phyloP scores from a whole-genome alignment of 92 coral and sea anemone species.

The Epizoanthus rinbou region DNA sequence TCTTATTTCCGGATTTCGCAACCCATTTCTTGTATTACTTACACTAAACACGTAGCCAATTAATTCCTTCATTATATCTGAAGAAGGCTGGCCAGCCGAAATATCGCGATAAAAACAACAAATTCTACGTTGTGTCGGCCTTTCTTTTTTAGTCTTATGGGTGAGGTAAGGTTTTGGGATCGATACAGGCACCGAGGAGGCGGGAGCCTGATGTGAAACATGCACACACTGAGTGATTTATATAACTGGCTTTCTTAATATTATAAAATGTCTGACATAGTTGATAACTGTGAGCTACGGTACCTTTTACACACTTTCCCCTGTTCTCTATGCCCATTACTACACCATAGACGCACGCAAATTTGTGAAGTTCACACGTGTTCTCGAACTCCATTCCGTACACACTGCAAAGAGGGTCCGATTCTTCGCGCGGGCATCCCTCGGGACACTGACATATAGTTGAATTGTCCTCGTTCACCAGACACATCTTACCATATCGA shows the following conservation, averaged over 20 bases:
- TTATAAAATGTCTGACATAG: no score
- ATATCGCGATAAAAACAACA: neutral
- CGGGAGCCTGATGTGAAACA: no score
- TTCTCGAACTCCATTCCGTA: constrained; percentile 62
- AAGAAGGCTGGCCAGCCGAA: no score
- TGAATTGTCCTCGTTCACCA: constrained; percentile 57
- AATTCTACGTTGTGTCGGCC: no score
- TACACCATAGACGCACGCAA: constrained; percentile 72
- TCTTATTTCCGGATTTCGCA: constrained; percentile 1
- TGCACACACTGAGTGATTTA: no score
- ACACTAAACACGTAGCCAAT: constrained; percentile 8
- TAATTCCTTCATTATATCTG: neutral
- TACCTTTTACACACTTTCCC: constrained; percentile 66
- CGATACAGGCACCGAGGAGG: no score
- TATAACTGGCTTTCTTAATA: no score
- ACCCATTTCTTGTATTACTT: neutral
- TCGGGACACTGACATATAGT: constrained; percentile 75
- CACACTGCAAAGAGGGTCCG: constrained; percentile 72
- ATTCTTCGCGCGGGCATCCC: constrained; percentile 52
- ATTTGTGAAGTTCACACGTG: constrained; percentile 79
- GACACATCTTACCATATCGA: constrained; percentile 73
- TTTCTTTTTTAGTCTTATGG: neutral
- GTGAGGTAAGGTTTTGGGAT: no score
- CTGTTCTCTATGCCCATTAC: constrained; percentile 55
- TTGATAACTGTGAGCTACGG: neutral